These are phyloP conservation scores for Cryptus viduatorius DNA, from an alignment of 2,888 invertebrate genomes.

Conservation along the genomic window DNA sequence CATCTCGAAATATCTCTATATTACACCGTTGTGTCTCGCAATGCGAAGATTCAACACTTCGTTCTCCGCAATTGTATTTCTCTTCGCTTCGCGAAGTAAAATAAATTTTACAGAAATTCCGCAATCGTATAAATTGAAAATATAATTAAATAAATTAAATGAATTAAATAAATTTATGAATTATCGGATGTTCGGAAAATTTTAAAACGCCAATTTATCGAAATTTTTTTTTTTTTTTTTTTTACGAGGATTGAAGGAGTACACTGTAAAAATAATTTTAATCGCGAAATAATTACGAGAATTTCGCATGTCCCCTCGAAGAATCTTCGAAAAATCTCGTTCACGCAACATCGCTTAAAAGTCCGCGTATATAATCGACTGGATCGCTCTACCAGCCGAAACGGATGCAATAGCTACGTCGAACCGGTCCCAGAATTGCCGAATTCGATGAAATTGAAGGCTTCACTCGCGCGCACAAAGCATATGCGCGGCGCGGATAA, in stretches of 20 bases:
- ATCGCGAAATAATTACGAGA: neutral
- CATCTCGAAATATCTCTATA: neutral
- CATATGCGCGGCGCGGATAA: constrained; percentile 33
- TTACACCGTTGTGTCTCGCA: neutral
- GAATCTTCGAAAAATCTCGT: constrained; percentile 1
- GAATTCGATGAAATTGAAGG: constrained; percentile 29
- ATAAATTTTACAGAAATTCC: neutral
- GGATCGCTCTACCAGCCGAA: neutral
- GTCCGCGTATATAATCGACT: constrained; percentile 7
- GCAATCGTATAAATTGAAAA: too few species aligned
- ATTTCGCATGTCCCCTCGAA: neutral
- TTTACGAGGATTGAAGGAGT: neutral
- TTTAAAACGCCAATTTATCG: neutral
- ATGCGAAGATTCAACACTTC: neutral
- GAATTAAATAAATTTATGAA: neutral
- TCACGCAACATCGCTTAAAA: constrained; percentile 28
- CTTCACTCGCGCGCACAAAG: neutral
- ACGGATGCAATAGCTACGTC: neutral
- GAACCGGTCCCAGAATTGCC: constrained; percentile 45
- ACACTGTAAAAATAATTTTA: neutral
- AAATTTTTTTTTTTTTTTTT: too few species aligned
- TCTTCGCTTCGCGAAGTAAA: neutral
- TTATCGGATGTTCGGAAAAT: neutral
- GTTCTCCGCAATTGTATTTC: neutral
- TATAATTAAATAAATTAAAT: too few species aligned